Evolutionary conservation across 2,113 vertebrate genomes (phyloP), one percentile per base, ranked within the genome.

Genomic region (Abramis brama): DNA sequence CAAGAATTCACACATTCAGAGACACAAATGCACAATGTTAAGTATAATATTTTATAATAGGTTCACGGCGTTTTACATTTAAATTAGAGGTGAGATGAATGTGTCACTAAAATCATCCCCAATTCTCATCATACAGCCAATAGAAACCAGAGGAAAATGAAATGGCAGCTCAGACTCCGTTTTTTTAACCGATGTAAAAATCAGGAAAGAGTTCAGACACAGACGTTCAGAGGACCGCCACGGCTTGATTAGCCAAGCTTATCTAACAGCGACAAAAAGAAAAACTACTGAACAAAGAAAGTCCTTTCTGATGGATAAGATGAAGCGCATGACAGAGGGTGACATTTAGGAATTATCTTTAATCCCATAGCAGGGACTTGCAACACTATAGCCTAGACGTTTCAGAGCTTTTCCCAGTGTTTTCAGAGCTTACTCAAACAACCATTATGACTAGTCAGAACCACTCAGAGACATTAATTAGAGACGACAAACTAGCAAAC

Each of bases 41-140:
- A 80, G 76, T 73, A 50, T 79, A 59, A 60, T n/a, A 70, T 85
- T 75, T 55, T 43, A 80, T 50, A 75, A 84, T 83, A 64, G 39
- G 9, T 52, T 78, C 73, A 36, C 27, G 25, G 74, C 21, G 15
- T 57, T 77, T 83, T 64, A 57, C 3, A 4, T 33, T 8, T 36
- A 30, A 47, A 79, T 79, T 15, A 36, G 68, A 75, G 25, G 33
- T 25, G 27, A 76, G 33, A 19, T 23, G n/a, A 52, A 59, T 36
- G 79, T 15, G 59, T 50, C 68, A 47, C 52, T 74, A 39, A 60
- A 81, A 64, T 74, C 17, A 88, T 80, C 10, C 59, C 11, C 27
- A 45, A 71, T 83, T 82, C 57, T 47, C 45, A 30, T 52, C 15
- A 60, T 55, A 27, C 43, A 39, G 43, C 57, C 9, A 74, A 12